Percentiles rank a stretch among this genome's conserved stretches.
phyloP scores from a whole-genome alignment of 2,888 invertebrate genomes.

The Spilarctia lutea region DNA sequence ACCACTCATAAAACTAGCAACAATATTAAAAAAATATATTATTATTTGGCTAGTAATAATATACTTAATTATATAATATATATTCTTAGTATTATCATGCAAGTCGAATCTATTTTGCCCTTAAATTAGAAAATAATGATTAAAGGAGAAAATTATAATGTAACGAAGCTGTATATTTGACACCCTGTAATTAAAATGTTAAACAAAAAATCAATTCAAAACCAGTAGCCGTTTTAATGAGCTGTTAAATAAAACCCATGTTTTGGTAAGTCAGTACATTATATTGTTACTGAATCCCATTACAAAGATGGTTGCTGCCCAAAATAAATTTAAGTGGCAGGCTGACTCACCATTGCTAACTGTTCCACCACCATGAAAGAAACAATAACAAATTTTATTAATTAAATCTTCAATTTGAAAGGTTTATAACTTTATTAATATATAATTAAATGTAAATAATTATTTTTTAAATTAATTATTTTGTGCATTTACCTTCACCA shows the following conservation, averaged over 20 bases:
- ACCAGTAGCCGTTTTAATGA: conserved; percentile 6
- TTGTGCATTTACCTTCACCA: conserved; percentile 2
- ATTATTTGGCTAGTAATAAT: neutral
- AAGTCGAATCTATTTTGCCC: neutral
- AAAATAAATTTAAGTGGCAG: conserved; percentile 60
- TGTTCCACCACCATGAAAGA: conserved; percentile 85
- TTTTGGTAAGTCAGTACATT: conserved; percentile 18
- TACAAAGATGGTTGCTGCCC: conserved; percentile 53
- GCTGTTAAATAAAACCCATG: conserved; percentile 19
- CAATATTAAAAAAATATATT: neutral
- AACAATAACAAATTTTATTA: conserved; percentile 58
- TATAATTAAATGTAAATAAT: neutral
- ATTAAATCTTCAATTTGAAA: conserved; percentile 7
- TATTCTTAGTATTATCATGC: conserved; percentile 6
- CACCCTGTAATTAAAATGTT: conserved; percentile 14
- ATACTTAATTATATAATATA: neutral
- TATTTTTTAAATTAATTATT: neutral
- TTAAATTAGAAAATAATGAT: neutral
- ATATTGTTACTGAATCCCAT: conserved; percentile 45
- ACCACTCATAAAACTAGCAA: neutral
- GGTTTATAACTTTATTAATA: neutral
- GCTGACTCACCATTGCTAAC: conserved; percentile 81
- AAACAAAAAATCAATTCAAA: conserved; percentile 1
- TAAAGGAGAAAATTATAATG: neutral
- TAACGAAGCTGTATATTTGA: conserved; percentile 2